Evolutionary conservation across 2,113 vertebrate genomes (phyloP).

Genomic region (Megaceryle torquata): DNA sequence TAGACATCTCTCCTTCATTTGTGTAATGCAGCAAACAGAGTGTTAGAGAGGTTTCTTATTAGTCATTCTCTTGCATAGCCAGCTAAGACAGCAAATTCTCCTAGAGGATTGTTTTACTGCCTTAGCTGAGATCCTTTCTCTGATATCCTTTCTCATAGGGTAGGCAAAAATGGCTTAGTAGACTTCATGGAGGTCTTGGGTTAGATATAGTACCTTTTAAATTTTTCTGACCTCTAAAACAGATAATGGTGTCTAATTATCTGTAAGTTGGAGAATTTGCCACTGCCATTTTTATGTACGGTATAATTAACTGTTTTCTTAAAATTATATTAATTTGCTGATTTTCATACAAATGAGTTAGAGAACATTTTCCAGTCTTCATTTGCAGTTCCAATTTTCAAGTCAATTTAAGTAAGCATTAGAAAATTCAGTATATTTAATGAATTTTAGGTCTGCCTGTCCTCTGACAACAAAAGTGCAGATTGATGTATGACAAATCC

Average conservation of each 20-base stretch:
- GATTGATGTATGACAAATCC: background rate
- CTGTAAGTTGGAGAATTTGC: background rate
- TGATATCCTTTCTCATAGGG: background rate
- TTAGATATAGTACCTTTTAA: background rate
- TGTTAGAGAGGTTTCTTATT: background rate
- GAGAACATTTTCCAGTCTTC: background rate
- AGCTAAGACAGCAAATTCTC: background rate
- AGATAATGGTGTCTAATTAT: background rate
- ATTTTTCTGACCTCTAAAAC: background rate
- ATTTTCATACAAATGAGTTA: background rate
- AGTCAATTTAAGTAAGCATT: background rate
- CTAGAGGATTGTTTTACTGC: background rate
- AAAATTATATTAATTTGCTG: background rate
- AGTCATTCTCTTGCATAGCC: background rate
- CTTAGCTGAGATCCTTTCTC: background rate
- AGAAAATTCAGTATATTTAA: background rate
- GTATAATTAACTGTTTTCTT: background rate
- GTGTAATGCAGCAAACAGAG: background rate
- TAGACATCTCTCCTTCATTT: background rate
- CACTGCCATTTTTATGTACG: background rate
- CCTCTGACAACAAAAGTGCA: background rate
- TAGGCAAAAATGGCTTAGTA: background rate
- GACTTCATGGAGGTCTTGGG: background rate
- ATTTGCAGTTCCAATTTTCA: background rate
- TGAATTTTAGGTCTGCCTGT: background rate